Conservation (phyloP, 2,888 invertebrate genomes). For the Gastracanthus pulcherrimus region DNA sequence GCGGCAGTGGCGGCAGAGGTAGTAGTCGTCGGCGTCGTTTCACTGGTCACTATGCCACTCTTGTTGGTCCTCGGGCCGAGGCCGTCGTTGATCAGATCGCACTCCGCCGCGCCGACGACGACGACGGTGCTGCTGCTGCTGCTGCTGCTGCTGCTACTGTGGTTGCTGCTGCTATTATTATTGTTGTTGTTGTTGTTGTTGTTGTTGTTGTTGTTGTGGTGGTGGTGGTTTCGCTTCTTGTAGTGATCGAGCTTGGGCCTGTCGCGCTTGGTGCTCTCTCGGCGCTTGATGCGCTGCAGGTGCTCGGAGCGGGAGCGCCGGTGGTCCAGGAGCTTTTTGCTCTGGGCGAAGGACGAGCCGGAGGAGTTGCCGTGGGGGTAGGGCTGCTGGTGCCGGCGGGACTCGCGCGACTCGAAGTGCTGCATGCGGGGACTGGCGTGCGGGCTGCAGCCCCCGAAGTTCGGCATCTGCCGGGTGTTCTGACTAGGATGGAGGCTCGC, state of each 20-base stretch:
- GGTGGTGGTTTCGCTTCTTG: slow-evolving; percentile 30
- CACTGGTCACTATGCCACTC: slow-evolving; percentile 65
- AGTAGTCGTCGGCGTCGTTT: neutral
- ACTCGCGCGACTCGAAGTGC: slow-evolving; percentile 69
- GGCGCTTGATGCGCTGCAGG: slow-evolving; percentile 66
- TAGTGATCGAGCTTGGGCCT: slow-evolving; percentile 22
- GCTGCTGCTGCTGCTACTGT: too few relatives aligned
- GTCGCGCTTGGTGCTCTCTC: slow-evolving; percentile 41
- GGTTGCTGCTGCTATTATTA: too few relatives aligned
- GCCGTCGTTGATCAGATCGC: slow-evolving; percentile 71
- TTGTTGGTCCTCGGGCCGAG: slow-evolving; percentile 74
- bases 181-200: too few relatives aligned
- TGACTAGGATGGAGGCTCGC: slow-evolving; percentile 74
- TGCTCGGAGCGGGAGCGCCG: slow-evolving; percentile 71
- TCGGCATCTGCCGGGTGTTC: slow-evolving; percentile 74
- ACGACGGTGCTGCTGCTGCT: too few relatives aligned
- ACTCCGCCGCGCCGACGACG: neutral
- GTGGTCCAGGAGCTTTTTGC: slow-evolving; percentile 71
- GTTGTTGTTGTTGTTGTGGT: too few relatives aligned
- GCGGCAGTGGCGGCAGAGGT: neutral
- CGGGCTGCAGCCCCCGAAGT: slow-evolving; percentile 74
- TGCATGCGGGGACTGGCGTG: slow-evolving; percentile 73
- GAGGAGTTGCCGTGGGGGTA: slow-evolving; percentile 52
- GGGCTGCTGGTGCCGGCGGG: slow-evolving; percentile 57
- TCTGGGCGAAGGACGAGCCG: slow-evolving; percentile 56